Conservation (phyloP, 1,140 invertebrate species). For the Babylonia areolata region DNA sequence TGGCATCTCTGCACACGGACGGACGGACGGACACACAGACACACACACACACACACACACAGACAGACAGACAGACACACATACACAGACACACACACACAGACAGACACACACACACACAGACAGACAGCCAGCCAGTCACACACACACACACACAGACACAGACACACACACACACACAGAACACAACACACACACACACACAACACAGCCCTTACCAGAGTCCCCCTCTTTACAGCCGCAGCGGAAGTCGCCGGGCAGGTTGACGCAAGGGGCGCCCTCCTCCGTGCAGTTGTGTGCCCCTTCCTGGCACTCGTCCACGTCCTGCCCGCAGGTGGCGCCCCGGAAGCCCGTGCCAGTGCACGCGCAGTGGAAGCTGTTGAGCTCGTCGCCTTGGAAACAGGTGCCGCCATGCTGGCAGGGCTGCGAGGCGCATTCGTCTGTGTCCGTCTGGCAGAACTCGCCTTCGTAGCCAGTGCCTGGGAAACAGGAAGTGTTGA, state of each 20-base stretch:
- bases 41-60: too few species aligned
- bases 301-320: conserved; percentile 61
- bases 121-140: too few species aligned
- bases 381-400: conserved; percentile 84
- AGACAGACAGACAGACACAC: too few species aligned
- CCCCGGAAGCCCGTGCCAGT: conserved; percentile 77
- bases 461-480: conserved; percentile 78
- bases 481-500: conserved; percentile 29
- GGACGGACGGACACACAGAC: too few species aligned
- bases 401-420: conserved; percentile 83
- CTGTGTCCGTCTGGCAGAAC: conserved; percentile 77
- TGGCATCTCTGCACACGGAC: too few species aligned
- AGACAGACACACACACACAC: too few species aligned
- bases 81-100: too few species aligned
- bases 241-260: conserved; percentile 51
- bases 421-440: conserved; percentile 83
- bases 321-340: conserved; percentile 57
- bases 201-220: too few species aligned
- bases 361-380: conserved; percentile 82
- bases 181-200: too few species aligned
- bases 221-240: conserved; percentile 39
- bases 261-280: conserved; percentile 58
- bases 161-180: too few species aligned
- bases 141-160: too few species aligned
- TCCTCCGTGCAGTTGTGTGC: conserved; percentile 48